phyloP scores from a whole-genome alignment of 2,113 vertebrate species.

The Scopus umbretta region DNA sequence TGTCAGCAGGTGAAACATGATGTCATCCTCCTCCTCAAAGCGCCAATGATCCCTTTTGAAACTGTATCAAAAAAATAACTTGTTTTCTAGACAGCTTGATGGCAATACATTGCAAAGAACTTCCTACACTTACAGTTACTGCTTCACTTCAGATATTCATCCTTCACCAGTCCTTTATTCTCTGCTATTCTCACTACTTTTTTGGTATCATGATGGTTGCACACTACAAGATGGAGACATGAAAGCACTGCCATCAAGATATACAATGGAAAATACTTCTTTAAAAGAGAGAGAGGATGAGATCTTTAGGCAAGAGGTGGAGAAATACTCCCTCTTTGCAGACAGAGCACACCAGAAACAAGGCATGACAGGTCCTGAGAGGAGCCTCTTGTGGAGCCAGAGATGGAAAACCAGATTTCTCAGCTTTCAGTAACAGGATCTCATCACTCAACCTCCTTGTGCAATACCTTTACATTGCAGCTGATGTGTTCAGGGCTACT shows the following conservation, averaged over 20 bases:
- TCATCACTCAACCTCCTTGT: background rate
- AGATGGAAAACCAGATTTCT: background rate
- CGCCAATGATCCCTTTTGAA: background rate
- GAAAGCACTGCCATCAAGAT: background rate
- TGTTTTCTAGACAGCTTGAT: background rate
- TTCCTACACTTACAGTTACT: background rate
- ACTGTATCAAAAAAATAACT: background rate
- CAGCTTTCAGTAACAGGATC: background rate
- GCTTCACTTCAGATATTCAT: background rate
- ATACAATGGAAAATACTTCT: background rate
- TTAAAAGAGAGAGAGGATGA: background rate
- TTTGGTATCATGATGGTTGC: background rate
- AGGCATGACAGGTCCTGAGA: background rate
- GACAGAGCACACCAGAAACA: background rate
- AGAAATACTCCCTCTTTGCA: background rate
- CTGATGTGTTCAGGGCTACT: accelerated
- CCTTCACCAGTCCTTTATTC: background rate
- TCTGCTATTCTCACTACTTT: background rate
- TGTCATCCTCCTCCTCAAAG: background rate
- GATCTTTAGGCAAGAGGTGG: background rate
- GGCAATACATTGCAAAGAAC: background rate
- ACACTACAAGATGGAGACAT: background rate
- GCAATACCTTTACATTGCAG: background rate
- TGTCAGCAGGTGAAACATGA: background rate
- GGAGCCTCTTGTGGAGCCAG: background rate